Conservation (phyloP, 2,888 invertebrate species). For the Aphrophora alni region DNA sequence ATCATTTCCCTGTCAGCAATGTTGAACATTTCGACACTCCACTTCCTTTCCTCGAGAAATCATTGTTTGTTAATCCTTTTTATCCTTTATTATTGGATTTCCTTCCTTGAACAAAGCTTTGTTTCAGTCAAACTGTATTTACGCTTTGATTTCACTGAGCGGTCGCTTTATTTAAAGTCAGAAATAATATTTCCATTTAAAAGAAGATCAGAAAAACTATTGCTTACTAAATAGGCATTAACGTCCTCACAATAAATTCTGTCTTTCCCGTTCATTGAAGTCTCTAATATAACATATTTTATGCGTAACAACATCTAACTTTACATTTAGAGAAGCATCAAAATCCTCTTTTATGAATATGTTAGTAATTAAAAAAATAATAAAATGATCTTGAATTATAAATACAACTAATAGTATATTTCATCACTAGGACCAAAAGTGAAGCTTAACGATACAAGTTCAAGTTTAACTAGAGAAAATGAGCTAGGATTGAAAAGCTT, state of each 20-base stretch:
- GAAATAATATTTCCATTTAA: not conserved
- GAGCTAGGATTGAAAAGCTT: too few species aligned
- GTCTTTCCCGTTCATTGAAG: too few species aligned
- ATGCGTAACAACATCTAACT: too few species aligned
- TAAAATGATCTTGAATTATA: too few species aligned
- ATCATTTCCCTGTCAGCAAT: conserved; percentile 44
- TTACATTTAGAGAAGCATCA: too few species aligned
- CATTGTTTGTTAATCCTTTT: conserved; percentile 29
- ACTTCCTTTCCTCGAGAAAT: conserved; percentile 38
- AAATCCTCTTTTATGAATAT: too few species aligned
- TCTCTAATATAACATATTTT: too few species aligned
- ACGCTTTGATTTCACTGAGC: conserved; percentile 18
- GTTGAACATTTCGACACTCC: conserved; percentile 30
- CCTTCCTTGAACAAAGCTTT: not conserved
- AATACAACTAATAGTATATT: too few species aligned
- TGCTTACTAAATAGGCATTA: not conserved
- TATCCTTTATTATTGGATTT: conserved; percentile 18
- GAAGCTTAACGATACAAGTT: too few species aligned
- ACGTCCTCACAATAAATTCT: not conserved
- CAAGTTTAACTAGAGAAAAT: too few species aligned
- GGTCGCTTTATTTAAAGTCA: conserved; percentile 24
- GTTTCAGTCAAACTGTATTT: conserved; percentile 3
- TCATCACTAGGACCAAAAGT: too few species aligned
- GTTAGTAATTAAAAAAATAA: too few species aligned
- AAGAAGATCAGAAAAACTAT: not conserved